Percentiles rank a stretch among this genome's conserved stretches.
Evolutionary conservation across 2,797 vertebrate genomes (phyloP).

Genomic region (Oryzias sinensis): DNA sequence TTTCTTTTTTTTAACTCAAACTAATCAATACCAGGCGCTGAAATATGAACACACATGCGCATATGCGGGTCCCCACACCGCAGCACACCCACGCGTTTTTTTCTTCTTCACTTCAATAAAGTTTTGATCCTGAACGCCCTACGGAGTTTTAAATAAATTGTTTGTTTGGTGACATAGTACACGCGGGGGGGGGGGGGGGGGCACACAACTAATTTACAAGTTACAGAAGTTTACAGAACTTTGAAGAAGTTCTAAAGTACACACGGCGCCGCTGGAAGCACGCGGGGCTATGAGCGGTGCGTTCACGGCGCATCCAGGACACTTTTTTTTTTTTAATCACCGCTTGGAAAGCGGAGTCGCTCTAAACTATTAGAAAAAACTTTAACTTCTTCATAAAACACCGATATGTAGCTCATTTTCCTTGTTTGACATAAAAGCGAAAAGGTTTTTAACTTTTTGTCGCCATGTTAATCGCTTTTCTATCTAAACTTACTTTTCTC

Average conservation of each 20-base stretch:
- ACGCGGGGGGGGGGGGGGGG: too few species aligned
- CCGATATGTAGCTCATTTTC: constrained; percentile 47
- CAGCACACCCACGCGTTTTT: constrained; percentile 40
- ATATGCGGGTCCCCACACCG: constrained; percentile 43
- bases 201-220: too few species aligned
- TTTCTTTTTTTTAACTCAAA: constrained; percentile 23
- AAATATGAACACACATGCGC: constrained; percentile 65
- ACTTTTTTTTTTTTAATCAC: constrained; percentile 1
- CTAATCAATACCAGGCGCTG: constrained; percentile 64
- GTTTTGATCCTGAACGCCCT: constrained; percentile 26
- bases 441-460: constrained; percentile 17
- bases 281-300: constrained; percentile 14
- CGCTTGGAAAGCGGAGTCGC: constrained; percentile 17
- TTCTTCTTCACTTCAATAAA: constrained; percentile 51
- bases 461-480: constrained; percentile 7
- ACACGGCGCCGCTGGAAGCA: constrained; percentile 36
- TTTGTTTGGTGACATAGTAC: too few species aligned
- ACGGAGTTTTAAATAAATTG: neutral
- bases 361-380: constrained; percentile 48
- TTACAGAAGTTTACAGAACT: too few species aligned
- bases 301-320: neutral
- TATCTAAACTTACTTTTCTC: constrained; percentile 69
- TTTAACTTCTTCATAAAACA: constrained; percentile 28
- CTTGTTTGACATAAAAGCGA: constrained; percentile 27
- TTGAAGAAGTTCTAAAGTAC: constrained; percentile 6